These are phyloP conservation scores for Collichthys lucidus DNA, from an alignment of 2,113 vertebrate species.

Conservation along the genomic window DNA sequence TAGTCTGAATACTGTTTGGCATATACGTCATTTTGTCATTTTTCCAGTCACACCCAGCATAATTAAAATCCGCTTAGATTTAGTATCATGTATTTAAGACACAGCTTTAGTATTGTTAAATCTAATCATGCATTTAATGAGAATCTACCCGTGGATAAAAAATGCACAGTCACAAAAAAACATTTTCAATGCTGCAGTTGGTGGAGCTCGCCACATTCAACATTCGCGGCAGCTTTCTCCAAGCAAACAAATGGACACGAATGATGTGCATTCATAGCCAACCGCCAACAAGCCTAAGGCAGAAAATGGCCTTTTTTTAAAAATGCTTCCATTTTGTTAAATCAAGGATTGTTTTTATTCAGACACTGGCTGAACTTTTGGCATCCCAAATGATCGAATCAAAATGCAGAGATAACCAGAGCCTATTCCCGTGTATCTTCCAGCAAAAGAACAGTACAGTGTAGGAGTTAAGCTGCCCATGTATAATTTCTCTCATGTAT, in stretches of 20 bases:
- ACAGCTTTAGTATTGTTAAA: conserved; percentile 5
- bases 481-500: conserved; percentile 33
- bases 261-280: conserved; percentile 66
- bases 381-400: conserved; percentile 59
- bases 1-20: background rate
- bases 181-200: background rate
- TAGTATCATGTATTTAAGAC: background rate
- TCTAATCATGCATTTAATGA: background rate
- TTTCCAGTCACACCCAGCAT: background rate
- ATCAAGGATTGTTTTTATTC: conserved; percentile 59
- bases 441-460: conserved; percentile 20
- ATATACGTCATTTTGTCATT: background rate
- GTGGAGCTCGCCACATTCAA: conserved; percentile 39
- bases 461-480: conserved; percentile 45
- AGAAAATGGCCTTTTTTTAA: conserved; percentile 67
- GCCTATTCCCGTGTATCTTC: conserved; percentile 18
- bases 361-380: conserved; percentile 46
- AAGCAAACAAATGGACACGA: conserved; percentile 62
- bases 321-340: conserved; percentile 49
- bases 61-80: background rate
- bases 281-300: conserved; percentile 60
- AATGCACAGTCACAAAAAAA: conserved; percentile 50
- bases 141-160: conserved; percentile 39
- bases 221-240: conserved; percentile 43
- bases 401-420: conserved; percentile 39